phyloP scores from a whole-genome alignment of 2,113 vertebrate genomes.

The Deroptyus accipitrinus region DNA sequence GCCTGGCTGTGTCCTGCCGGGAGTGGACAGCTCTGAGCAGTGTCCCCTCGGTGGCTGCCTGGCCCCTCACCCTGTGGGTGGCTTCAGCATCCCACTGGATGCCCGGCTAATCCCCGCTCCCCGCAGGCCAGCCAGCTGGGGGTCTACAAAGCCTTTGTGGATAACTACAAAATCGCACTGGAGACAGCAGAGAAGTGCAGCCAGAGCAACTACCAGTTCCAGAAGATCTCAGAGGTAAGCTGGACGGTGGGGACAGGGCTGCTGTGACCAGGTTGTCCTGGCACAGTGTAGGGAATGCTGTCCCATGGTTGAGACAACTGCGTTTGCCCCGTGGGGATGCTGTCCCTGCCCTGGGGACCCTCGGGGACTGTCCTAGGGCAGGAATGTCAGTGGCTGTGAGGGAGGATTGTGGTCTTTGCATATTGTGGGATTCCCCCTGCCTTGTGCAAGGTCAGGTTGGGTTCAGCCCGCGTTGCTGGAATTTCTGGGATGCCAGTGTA shows the following conservation, averaged over 20 bases:
- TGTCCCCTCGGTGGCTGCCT: background rate
- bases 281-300: background rate
- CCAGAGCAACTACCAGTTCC: conserved; percentile 93
- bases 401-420: accelerated
- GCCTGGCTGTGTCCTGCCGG: background rate
- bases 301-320: accelerated
- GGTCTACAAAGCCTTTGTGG: conserved; percentile 97
- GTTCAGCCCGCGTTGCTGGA: background rate
- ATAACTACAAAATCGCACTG: conserved; percentile 96
- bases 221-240: conserved; percentile 95
- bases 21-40: background rate
- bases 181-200: conserved; percentile 96
- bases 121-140: conserved; percentile 91
- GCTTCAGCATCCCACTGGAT: background rate
- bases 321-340: accelerated
- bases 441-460: background rate
- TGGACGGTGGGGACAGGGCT: background rate
- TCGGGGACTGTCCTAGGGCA: background rate
- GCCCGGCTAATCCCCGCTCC: background rate
- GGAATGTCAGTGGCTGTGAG: background rate
- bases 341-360: background rate
- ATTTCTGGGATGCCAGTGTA: background rate
- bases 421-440: background rate
- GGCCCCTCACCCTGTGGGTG: background rate
- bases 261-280: accelerated